Base-by-base conservation (phyloP, 2,113 vertebrate species). In the Sinocyclocheilus maitianheensis region DNA sequence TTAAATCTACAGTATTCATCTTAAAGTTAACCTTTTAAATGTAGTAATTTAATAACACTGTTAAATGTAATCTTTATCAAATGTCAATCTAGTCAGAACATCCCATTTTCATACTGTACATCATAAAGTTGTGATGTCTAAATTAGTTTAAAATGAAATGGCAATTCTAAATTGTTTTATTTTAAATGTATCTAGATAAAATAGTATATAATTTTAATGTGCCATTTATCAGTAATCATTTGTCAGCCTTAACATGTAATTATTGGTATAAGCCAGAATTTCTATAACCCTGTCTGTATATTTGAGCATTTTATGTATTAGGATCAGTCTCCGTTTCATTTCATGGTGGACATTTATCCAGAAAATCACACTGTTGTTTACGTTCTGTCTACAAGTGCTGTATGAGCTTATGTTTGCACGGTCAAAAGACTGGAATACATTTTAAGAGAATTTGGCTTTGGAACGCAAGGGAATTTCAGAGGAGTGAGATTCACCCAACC, bases 391-490 rank as follows among this genome's bases (percentile, higher is more conserved):
- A 55, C 53, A 55, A 55, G 53, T 48, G 11, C 10, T 55, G 12
- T 3, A 16, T 55, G 16, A 55, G 53, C 53, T 55, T 55, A 16
- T 67, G 4, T 30, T 14, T 65, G 11, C 24, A 26, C 5, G 1
- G 63, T 26, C 12, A 65, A 24, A n/a, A 43, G 40, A 65, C 30
- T 20, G 40, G 62, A 72, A 69, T 18, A 18, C 58, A 40, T 48
- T 58, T 48, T 48, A 3, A 67, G 63, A 67, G 4, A 55, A 24
- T 43, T 60, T 14, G 20, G 26, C 51, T 18, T 30, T 4, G 8
- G 13, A 81, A 86, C 34, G 1, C 22, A 1, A 81, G 53, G 34
- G 67, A 72, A 75, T 86, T 80, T 58, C 51, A 74, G 62, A 37
- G 22, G 43, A 13, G 76, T 76, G 55, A 84, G 83, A 76, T 48